Evolutionary conservation across 2,113 vertebrate species (phyloP).

Genomic region (Bos javanicus): DNA sequence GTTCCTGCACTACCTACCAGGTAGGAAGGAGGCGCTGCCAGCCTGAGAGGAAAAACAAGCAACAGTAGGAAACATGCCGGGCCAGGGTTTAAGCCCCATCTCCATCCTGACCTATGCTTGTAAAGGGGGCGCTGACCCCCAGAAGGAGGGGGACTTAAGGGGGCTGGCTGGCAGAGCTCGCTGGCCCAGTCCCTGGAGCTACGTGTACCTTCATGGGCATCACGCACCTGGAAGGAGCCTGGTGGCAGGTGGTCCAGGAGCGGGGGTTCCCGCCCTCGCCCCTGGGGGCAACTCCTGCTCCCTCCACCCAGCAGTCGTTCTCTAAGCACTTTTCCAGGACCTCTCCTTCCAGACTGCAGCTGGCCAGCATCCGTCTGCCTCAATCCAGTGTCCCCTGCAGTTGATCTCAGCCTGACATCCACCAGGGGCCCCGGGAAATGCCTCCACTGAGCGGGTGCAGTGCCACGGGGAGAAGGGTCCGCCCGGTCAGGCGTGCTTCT

Average conservation of each 20-base stretch:
- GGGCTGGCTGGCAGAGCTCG: neutral
- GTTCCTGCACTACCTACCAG: neutral
- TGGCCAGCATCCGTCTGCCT: neutral
- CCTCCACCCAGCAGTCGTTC: neutral
- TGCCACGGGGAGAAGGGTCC: neutral
- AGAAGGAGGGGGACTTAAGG: neutral
- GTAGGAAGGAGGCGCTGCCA: neutral
- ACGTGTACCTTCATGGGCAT: too few relatives aligned
- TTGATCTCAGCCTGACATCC: neutral
- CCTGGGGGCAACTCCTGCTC: neutral
- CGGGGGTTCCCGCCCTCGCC: fast-evolving
- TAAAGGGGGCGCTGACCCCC: fast-evolving
- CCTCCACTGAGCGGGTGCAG: neutral
- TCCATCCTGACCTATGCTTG: neutral
- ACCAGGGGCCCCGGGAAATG: fast-evolving
- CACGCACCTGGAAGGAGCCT: neutral
- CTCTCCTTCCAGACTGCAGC: neutral
- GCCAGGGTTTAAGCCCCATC: neutral
- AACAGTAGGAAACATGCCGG: neutral
- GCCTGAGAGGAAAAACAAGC: neutral
- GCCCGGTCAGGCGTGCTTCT: fast-evolving
- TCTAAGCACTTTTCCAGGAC: neutral
- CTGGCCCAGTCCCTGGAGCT: neutral
- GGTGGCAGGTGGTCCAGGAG: neutral
- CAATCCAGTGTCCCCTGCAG: neutral